Evolutionary conservation across 1,140 invertebrate genomes (phyloP).

Genomic region (Drosophila murphyi): DNA sequence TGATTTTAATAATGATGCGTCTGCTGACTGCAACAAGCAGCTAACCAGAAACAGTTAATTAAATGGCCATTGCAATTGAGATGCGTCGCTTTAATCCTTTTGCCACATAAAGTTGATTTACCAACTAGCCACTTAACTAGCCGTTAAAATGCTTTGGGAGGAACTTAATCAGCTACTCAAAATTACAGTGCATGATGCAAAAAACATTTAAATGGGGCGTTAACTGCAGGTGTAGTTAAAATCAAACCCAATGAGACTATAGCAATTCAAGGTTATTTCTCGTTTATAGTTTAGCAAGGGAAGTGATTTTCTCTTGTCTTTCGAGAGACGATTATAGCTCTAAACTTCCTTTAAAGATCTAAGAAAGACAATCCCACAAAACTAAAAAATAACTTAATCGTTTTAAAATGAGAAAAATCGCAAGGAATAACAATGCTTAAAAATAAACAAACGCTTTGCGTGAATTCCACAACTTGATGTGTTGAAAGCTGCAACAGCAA

Average conservation of each 20-base stretch:
- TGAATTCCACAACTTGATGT: not conserved
- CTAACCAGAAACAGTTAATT: slow-evolving; percentile 25
- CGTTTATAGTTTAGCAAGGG: not conserved
- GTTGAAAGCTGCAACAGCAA: slow-evolving; percentile 4
- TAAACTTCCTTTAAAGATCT: not conserved
- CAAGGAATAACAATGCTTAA: no score
- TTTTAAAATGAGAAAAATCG: no score
- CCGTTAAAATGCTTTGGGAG: slow-evolving; percentile 61
- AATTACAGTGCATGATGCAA: not conserved
- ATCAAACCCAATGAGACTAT: no score
- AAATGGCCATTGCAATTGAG: slow-evolving; percentile 27
- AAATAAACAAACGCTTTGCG: no score
- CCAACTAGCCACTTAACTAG: slow-evolving; percentile 63
- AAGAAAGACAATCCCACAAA: no score
- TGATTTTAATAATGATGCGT: slow-evolving; percentile 81
- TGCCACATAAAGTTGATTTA: slow-evolving; percentile 5
- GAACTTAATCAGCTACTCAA: not conserved
- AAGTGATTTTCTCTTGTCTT: no score
- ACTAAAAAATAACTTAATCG: no score
- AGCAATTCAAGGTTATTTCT: not conserved
- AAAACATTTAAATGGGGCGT: not conserved
- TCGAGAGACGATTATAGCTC: no score
- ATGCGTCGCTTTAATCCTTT: slow-evolving; percentile 34
- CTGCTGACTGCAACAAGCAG: slow-evolving; percentile 34
- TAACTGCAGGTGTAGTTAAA: not conserved